Evolutionary conservation across 1,140 invertebrate genomes (phyloP).

Genomic region (Musca domestica): DNA sequence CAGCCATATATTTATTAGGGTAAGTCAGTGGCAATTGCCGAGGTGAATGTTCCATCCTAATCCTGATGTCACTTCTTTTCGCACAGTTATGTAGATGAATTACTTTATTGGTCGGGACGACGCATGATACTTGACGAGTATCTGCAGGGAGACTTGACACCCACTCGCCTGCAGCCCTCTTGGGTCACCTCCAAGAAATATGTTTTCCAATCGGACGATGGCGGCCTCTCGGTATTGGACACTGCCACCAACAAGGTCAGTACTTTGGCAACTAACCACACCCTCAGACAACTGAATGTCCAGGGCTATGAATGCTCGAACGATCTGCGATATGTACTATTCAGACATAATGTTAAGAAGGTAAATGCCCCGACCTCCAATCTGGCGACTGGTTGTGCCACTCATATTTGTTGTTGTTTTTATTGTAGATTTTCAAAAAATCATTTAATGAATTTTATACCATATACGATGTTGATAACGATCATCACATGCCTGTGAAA

Average conservation of each 20-base stretch:
- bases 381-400: no score
- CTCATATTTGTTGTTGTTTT: conserved; percentile 28
- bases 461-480: conserved; percentile 81
- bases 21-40: conserved; percentile 58
- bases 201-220: conserved; percentile 80
- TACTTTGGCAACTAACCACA: conserved; percentile 79
- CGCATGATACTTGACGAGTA: conserved; percentile 79
- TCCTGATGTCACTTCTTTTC: not conserved
- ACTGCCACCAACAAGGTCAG: conserved; percentile 72
- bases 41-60: not conserved
- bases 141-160: conserved; percentile 71
- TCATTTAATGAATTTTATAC: conserved; percentile 80
- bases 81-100: conserved; percentile 77
- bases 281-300: conserved; percentile 79
- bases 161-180: conserved; percentile 69
- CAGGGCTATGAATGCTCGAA: conserved; percentile 77
- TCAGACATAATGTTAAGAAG: conserved; percentile 82
- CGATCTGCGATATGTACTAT: conserved; percentile 77
- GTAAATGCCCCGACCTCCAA: conserved; percentile 57
- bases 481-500: conserved; percentile 78
- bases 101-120: conserved; percentile 79
- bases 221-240: conserved; percentile 71
- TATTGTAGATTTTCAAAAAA: conserved; percentile 72
- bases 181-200: conserved; percentile 78
- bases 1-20: conserved; percentile 80